A percentile compares a stretch with the other conserved stretches of the same genome.
These are phyloP conservation scores for Aphelinus certus DNA, from an alignment of 1,140 invertebrate genomes.

Conservation along the genomic window DNA sequence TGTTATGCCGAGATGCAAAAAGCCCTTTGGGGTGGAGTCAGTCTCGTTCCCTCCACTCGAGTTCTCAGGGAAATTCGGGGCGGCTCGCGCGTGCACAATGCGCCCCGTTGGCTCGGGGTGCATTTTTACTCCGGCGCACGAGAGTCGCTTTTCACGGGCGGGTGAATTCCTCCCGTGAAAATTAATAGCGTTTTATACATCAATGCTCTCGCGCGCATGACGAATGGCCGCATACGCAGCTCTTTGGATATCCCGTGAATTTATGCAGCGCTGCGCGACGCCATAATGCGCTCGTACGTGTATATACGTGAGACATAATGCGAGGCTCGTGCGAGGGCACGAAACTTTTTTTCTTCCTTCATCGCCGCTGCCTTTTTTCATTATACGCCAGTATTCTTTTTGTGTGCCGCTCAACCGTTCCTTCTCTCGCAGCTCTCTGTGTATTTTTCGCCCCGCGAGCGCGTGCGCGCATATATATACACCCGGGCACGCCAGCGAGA, in stretches of 20 bases:
- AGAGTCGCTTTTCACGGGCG: slow-evolving; percentile 57
- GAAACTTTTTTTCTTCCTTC: slow-evolving; percentile 11
- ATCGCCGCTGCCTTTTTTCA: not conserved
- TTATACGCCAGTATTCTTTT: slow-evolving; percentile 7
- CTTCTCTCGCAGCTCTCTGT: not conserved
- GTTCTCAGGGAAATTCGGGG: slow-evolving; percentile 1
- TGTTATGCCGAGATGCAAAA: no score
- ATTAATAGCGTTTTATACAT: slow-evolving; percentile 61
- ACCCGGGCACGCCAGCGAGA: not conserved
- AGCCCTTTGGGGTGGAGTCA: slow-evolving; percentile 37
- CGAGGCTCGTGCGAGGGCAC: slow-evolving; percentile 30
- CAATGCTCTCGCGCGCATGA: slow-evolving; percentile 47
- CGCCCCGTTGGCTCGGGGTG: not conserved
- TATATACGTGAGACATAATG: not conserved
- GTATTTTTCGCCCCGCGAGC: not conserved
- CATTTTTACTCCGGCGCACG: not conserved
- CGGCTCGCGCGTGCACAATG: no score
- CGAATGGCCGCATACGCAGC: slow-evolving; percentile 40
- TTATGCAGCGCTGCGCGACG: slow-evolving; percentile 51
- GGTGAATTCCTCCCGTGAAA: slow-evolving; percentile 57
- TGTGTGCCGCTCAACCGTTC: not conserved
- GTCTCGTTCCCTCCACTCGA: slow-evolving; percentile 23
- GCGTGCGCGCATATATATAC: not conserved
- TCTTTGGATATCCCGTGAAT: slow-evolving; percentile 33
- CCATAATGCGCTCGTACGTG: slow-evolving; percentile 7